phyloP scores from a whole-genome alignment of 2,888 invertebrate genomes.

The Drosophila demipolita region DNA sequence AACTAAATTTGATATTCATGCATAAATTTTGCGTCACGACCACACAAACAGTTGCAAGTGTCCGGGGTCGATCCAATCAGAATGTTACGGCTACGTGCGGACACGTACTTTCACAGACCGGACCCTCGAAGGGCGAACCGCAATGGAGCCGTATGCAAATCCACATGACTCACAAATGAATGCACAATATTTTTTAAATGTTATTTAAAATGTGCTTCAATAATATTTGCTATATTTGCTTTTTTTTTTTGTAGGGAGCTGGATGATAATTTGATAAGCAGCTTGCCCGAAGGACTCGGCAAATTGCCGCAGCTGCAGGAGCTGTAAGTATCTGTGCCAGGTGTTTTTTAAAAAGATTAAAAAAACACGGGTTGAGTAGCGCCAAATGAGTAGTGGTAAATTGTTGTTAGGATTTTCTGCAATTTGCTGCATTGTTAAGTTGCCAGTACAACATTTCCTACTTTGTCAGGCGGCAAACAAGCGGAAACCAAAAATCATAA shows the following conservation, averaged over 20 bases:
- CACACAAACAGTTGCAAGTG: constrained; percentile 26
- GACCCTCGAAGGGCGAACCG: constrained; percentile 57
- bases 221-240: constrained; percentile 34
- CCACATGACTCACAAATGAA: constrained; percentile 35
- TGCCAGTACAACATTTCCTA: constrained; percentile 61
- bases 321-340: constrained; percentile 89
- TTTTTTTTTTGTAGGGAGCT: constrained; percentile 88
- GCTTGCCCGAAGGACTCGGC: constrained; percentile 91
- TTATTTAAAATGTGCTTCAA: constrained; percentile 39
- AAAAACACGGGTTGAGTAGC: neutral
- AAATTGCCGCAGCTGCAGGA: constrained; percentile 92
- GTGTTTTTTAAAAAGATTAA: constrained; percentile 56
- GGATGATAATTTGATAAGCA: constrained; percentile 90
- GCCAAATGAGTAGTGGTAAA: neutral
- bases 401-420: constrained; percentile 2
- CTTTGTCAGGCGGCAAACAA: constrained; percentile 67
- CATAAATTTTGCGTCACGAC: constrained; percentile 65
- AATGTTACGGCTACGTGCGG: constrained; percentile 59
- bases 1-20: constrained; percentile 56
- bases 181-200: constrained; percentile 49
- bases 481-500: constrained; percentile 81
- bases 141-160: constrained; percentile 57
- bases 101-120: constrained; percentile 69
- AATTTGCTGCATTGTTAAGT: constrained; percentile 43
- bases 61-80: constrained; percentile 46